A percentile compares a stretch with the other conserved stretches of the same genome.
These are phyloP conservation scores for Diadegma fenestrale DNA, from an alignment of 2,888 invertebrate genomes.

Conservation along the genomic window DNA sequence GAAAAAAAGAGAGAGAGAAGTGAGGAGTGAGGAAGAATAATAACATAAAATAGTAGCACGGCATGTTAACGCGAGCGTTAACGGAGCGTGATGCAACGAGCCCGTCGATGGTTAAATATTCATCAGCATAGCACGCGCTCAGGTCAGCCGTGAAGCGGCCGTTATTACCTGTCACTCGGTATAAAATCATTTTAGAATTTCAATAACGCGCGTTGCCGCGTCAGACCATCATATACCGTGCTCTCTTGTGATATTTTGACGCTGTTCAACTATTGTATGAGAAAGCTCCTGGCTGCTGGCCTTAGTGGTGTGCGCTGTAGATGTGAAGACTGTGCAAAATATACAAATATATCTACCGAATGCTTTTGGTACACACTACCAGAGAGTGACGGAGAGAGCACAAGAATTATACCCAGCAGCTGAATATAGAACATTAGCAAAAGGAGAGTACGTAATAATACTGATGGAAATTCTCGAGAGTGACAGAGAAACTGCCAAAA, in stretches of 20 bases:
- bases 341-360: neutral
- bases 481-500: constrained; percentile 26
- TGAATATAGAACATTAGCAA: constrained; percentile 17
- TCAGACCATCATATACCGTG: neutral
- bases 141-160: constrained; percentile 76
- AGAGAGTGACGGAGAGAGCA: constrained; percentile 11
- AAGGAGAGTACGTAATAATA: constrained; percentile 21
- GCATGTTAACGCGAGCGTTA: constrained; percentile 47
- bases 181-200: constrained; percentile 83
- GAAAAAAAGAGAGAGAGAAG: neutral
- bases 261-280: constrained; percentile 12
- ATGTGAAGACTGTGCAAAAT: constrained; percentile 30
- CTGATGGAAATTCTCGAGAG: constrained; percentile 22
- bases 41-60: constrained; percentile 36
- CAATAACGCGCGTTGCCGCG: constrained; percentile 75
- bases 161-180: constrained; percentile 82
- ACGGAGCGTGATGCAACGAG: constrained; percentile 58
- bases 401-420: neutral
- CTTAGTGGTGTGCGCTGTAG: constrained; percentile 64
- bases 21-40: constrained; percentile 20
- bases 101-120: constrained; percentile 74
- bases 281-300: constrained; percentile 54
- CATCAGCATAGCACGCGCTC: constrained; percentile 66
- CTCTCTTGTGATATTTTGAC: neutral
- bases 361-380: neutral